Conservation (phyloP, 2,113 vertebrate genomes). For the Mastomys coucha region DNA sequence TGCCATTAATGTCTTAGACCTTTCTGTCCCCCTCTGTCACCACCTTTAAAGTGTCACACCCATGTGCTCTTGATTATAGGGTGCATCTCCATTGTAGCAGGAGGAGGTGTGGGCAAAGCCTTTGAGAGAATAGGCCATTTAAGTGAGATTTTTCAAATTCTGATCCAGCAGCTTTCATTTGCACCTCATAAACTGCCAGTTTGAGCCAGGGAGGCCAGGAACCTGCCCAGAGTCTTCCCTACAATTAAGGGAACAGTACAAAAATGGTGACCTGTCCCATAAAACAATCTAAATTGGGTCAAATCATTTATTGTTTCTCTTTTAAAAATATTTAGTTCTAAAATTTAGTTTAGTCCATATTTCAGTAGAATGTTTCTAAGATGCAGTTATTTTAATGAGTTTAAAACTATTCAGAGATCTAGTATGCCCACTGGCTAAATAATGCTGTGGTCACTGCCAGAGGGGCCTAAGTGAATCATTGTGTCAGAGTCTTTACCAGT, state of each 20-base stretch:
- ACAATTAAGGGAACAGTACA: not conserved
- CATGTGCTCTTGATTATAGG: not conserved
- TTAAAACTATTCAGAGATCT: conserved; percentile 29
- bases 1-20: not conserved
- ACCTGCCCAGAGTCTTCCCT: not conserved
- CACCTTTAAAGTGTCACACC: not conserved
- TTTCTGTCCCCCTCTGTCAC: not conserved
- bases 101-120: not conserved
- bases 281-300: not conserved
- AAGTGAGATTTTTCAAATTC: not conserved
- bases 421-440: not conserved
- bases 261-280: not conserved
- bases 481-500: not conserved
- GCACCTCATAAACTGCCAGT: not conserved
- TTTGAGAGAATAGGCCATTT: not conserved
- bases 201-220: not conserved
- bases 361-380: conserved; percentile 16
- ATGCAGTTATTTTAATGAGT: conserved; percentile 30
- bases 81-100: not conserved
- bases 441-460: not conserved
- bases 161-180: not conserved
- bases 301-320: conserved; percentile 31
- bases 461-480: not conserved
- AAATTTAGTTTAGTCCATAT: not conserved
- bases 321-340: conserved; percentile 35